These are phyloP conservation scores for Sebastes oblongus DNA, from an alignment of 2,797 vertebrate species.

Conservation along the genomic window DNA sequence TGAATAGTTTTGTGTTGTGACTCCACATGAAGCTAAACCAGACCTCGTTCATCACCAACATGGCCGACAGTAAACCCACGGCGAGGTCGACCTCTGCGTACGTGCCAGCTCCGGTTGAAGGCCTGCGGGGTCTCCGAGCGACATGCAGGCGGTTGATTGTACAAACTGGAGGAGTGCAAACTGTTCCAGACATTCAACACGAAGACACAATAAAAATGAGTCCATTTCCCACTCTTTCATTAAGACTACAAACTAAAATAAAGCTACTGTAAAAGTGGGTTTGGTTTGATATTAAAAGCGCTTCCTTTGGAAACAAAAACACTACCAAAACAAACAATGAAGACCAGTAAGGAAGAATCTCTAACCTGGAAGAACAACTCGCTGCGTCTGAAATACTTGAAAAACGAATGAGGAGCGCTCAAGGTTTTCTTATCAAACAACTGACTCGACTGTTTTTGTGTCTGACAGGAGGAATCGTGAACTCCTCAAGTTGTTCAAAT, in stretches of 20 bases:
- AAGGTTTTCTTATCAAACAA: not conserved
- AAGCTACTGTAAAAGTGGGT: conserved; percentile 71
- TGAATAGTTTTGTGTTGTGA: not conserved
- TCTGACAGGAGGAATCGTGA: conserved; percentile 7
- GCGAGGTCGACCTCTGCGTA: conserved; percentile 39
- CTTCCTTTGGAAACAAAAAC: conserved; percentile 68
- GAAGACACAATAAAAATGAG: conserved; percentile 50
- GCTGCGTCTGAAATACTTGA: conserved; percentile 24
- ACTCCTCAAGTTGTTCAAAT: conserved; percentile 5
- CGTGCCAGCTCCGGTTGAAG: conserved; percentile 27
- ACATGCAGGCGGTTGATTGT: conserved; percentile 66
- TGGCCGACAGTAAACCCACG: not conserved
- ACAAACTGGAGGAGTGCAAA: conserved; percentile 62
- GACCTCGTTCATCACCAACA: not conserved
- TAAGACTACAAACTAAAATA: conserved; percentile 58
- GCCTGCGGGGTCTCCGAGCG: conserved; percentile 57
- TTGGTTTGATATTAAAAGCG: conserved; percentile 58
- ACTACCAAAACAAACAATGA: conserved; percentile 42
- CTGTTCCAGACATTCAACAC: conserved; percentile 72
- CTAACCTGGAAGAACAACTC: conserved; percentile 61
- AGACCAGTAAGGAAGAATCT: conserved; percentile 51
- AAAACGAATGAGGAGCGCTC: not conserved
- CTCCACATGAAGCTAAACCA: conserved; percentile 13
- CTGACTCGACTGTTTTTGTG: not conserved
- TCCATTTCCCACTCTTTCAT: conserved; percentile 49